A percentile compares a stretch with the other conserved stretches of the same genome.
These are phyloP conservation scores for Falco punctatus DNA, from an alignment of 2,113 vertebrate species.

Conservation along the genomic window DNA sequence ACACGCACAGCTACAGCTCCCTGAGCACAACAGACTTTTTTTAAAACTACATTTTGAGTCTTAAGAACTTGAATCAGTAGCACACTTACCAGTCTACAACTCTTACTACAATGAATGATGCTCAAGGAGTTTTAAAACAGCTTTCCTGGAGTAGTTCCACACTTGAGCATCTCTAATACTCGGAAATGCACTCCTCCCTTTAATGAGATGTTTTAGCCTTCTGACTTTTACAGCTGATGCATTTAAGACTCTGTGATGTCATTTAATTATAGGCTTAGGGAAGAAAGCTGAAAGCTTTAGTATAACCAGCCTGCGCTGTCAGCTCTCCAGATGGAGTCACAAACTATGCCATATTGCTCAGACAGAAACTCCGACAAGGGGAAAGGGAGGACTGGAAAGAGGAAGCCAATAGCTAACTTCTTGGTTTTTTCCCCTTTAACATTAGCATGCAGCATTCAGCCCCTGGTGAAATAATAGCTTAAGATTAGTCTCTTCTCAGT, in stretches of 20 bases:
- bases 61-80: conserved; percentile 29
- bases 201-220: conserved; percentile 56
- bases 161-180: conserved; percentile 25
- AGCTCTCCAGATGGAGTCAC: conserved; percentile 37
- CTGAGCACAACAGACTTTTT: neutral
- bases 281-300: conserved; percentile 39
- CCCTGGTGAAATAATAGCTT: neutral
- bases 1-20: neutral
- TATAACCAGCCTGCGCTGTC: conserved; percentile 26
- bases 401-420: neutral
- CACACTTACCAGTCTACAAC: conserved; percentile 10
- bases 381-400: neutral
- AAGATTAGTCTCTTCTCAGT: neutral
- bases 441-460: neutral
- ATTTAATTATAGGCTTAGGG: conserved; percentile 58
- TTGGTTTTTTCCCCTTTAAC: neutral
- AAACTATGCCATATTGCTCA: neutral
- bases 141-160: conserved; percentile 41
- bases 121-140: conserved; percentile 27
- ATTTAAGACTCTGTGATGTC: conserved; percentile 56
- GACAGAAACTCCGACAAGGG: neutral
- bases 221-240: conserved; percentile 65
- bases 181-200: conserved; percentile 25
- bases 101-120: neutral
- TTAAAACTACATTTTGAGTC: neutral